Percentiles rank a stretch among this genome's conserved stretches.
These are phyloP conservation scores for Mechanitis mazaeus DNA, from an alignment of 2,888 invertebrate species.

Conservation along the genomic window DNA sequence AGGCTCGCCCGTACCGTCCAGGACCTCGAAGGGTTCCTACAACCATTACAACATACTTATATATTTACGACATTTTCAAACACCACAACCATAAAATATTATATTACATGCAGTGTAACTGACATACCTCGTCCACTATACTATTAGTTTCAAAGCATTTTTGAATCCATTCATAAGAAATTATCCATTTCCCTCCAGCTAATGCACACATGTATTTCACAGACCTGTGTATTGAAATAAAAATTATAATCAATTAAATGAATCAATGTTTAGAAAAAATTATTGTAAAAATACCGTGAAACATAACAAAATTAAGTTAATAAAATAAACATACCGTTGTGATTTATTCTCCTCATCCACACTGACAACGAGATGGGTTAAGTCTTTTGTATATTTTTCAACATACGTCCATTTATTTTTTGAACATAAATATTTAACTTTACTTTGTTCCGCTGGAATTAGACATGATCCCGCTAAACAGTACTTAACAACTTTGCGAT, in stretches of 20 bases:
- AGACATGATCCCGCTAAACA: slow-evolving; percentile 61
- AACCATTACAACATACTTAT: slow-evolving; percentile 12
- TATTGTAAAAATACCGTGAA: too few species aligned
- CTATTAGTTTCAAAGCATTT: slow-evolving; percentile 59
- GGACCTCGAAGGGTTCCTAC: slow-evolving; percentile 70
- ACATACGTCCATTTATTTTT: slow-evolving; percentile 49
- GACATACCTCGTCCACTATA: slow-evolving; percentile 63
- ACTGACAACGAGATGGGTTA: slow-evolving; percentile 66
- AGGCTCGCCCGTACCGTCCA: slow-evolving; percentile 70
- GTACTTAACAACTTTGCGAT: slow-evolving; percentile 30
- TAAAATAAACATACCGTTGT: slow-evolving; percentile 47
- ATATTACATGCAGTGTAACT: too few species aligned
- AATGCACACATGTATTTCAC: slow-evolving; percentile 76
- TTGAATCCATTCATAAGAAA: slow-evolving; percentile 73
- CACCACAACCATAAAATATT: too few species aligned
- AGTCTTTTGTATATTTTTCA: slow-evolving; percentile 51
- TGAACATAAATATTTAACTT: slow-evolving; percentile 48
- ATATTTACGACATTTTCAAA: too few species aligned
- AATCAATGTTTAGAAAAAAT: too few species aligned
- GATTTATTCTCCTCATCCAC: slow-evolving; percentile 63
- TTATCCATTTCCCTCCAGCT: slow-evolving; percentile 76
- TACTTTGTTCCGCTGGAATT: slow-evolving; percentile 38
- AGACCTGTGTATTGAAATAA: slow-evolving; percentile 45
- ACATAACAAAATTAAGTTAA: too few species aligned
- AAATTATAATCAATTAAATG: neutral